Percentiles rank a stretch among this genome's conserved stretches.
Conservation (phyloP, 2,888 invertebrate genomes). For the Exephanes ischioxanthus region DNA sequence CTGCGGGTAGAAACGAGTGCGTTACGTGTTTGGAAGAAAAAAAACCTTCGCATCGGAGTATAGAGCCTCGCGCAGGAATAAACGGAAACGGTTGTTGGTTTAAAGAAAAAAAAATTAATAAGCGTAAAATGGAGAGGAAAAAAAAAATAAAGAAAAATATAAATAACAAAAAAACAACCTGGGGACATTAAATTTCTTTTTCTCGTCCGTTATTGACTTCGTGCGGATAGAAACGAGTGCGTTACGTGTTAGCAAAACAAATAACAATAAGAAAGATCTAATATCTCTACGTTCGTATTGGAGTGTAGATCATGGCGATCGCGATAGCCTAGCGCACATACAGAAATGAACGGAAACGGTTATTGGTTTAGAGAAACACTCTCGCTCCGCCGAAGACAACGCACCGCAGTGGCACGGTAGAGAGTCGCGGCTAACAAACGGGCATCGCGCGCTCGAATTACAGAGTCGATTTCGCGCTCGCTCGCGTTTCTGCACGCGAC, state of each 20-base stretch:
- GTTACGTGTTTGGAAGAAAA: background rate
- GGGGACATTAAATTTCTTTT: background rate
- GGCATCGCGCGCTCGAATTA: conserved; percentile 51
- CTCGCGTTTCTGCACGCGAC: conserved; percentile 56
- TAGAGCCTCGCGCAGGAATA: background rate
- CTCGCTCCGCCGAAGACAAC: conserved; percentile 43
- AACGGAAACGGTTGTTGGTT: conserved; percentile 40
- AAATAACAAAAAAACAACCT: too few relatives aligned
- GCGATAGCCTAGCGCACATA: background rate
- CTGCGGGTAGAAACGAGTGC: background rate
- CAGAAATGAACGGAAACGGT: conserved; percentile 16
- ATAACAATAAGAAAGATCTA: background rate
- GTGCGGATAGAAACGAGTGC: background rate
- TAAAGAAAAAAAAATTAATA: conserved; percentile 13
- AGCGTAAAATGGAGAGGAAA: too few relatives aligned
- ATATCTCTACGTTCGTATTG: background rate
- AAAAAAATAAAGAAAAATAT: too few relatives aligned
- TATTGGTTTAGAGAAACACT: conserved; percentile 53
- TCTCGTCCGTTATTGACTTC: background rate
- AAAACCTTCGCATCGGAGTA: background rate
- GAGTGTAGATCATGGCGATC: background rate
- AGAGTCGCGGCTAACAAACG: conserved; percentile 12
- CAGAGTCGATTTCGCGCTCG: conserved; percentile 62
- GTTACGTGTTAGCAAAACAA: background rate
- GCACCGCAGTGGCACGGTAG: conserved; percentile 33